Conservation (phyloP, 2,113 vertebrate genomes). For the Pituophis catenifer region DNA sequence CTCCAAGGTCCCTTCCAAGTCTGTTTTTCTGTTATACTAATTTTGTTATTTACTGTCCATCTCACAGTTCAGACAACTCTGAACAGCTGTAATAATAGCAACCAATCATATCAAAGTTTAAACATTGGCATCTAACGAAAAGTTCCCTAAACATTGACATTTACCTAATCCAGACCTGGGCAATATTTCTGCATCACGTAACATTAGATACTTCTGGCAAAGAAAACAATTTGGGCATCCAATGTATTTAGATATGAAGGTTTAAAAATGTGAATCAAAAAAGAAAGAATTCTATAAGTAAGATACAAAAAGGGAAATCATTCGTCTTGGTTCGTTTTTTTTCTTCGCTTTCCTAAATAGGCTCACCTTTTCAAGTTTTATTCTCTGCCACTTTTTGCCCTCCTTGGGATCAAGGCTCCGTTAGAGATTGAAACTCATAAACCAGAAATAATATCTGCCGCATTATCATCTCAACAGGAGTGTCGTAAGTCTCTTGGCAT, state of each 20-base stretch:
- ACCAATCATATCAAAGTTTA: neutral
- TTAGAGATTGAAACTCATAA: neutral
- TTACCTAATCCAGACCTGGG: neutral
- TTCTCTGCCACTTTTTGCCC: neutral
- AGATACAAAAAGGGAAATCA: neutral
- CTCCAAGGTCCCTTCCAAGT: neutral
- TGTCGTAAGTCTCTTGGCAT: neutral
- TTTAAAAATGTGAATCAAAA: neutral
- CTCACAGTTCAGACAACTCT: neutral
- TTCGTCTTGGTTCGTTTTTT: neutral
- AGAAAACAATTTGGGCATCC: neutral
- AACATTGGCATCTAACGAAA: neutral
- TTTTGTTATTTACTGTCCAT: neutral
- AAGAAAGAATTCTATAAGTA: neutral
- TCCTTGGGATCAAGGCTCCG: neutral
- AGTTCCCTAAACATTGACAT: neutral
- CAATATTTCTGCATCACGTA: neutral
- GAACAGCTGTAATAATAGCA: neutral
- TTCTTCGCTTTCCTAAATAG: neutral
- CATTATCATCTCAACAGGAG: neutral
- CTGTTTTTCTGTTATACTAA: too few species aligned
- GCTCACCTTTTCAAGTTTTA: neutral
- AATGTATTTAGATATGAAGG: neutral
- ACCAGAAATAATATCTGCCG: neutral
- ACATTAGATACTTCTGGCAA: neutral